These are phyloP conservation scores for Babyrousa celebensis DNA, from an alignment of 2,797 vertebrate genomes.

Conservation along the genomic window DNA sequence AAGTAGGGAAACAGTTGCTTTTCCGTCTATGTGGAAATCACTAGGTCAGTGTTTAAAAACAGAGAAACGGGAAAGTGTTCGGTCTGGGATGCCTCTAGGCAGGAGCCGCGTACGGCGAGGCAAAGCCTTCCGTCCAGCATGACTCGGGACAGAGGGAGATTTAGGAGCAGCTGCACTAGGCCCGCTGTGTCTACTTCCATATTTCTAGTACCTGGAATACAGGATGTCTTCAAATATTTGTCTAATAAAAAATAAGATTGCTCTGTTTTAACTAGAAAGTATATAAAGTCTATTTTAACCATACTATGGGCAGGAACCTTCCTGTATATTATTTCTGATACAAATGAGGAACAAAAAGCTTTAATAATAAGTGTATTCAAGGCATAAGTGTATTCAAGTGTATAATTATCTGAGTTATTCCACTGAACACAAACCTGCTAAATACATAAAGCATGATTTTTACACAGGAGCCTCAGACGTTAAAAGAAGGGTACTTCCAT, in stretches of 20 bases:
- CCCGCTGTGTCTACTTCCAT: not conserved
- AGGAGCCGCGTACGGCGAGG: not conserved
- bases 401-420: slow-evolving; percentile 35
- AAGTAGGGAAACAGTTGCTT: slow-evolving; percentile 54
- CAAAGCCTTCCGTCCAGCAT: not conserved
- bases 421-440: not conserved
- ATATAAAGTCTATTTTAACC: not conserved
- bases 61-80: not conserved
- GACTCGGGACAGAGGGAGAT: not conserved
- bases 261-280: not conserved
- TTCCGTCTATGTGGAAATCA: slow-evolving; percentile 67
- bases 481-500: not conserved
- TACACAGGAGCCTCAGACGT: slow-evolving; percentile 3
- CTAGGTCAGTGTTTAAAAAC: not conserved
- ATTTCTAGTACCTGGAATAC: slow-evolving; percentile 6
- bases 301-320: not conserved
- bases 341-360: not conserved
- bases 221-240: not conserved
- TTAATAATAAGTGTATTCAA: slow-evolving; percentile 46
- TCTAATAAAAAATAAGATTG: not conserved
- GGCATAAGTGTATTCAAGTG: no score
- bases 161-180: not conserved
- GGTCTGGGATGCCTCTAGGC: not conserved
- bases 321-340: not conserved
- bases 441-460: not conserved